Percentiles rank a stretch among this genome's conserved stretches.
Conservation (phyloP, 1,140 invertebrate species). For the Caenorhabditis remanei region DNA sequence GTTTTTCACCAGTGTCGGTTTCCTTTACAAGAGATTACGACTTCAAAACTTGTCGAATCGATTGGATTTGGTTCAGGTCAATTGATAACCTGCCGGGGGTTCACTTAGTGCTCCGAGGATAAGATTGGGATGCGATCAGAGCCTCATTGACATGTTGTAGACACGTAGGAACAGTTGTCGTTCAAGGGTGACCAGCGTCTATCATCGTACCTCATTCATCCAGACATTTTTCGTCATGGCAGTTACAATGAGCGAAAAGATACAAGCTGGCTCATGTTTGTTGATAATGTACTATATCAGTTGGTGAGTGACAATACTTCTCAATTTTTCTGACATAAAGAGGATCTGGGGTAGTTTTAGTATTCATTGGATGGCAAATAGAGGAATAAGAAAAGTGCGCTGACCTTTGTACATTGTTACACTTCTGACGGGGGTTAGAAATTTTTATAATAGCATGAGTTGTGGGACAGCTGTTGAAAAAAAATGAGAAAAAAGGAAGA, state of each 20-base stretch:
- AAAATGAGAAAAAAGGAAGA: not conserved
- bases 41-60: not conserved
- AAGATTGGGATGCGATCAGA: not conserved
- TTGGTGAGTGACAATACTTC: conserved; percentile 14
- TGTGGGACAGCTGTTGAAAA: not conserved
- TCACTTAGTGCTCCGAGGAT: not conserved
- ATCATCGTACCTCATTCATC: conserved; percentile 20
- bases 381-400: not conserved
- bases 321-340: not conserved
- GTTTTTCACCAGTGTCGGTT: conserved; percentile 5
- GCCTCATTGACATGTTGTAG: conserved; percentile 10
- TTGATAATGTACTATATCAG: conserved; percentile 38
- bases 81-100: not conserved
- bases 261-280: conserved; percentile 14
- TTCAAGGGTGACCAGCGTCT: conserved; percentile 28
- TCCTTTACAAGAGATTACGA: not conserved
- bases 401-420: conserved; percentile 31
- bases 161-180: conserved; percentile 42
- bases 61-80: not conserved
- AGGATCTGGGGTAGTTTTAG: not conserved
- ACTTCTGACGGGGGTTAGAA: not conserved
- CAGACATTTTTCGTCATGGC: conserved; percentile 25
- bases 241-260: not conserved
- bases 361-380: not conserved
- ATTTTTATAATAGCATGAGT: conserved; percentile 2